phyloP scores from a whole-genome alignment of 2,888 invertebrate genomes.

The Pyralis farinalis region DNA sequence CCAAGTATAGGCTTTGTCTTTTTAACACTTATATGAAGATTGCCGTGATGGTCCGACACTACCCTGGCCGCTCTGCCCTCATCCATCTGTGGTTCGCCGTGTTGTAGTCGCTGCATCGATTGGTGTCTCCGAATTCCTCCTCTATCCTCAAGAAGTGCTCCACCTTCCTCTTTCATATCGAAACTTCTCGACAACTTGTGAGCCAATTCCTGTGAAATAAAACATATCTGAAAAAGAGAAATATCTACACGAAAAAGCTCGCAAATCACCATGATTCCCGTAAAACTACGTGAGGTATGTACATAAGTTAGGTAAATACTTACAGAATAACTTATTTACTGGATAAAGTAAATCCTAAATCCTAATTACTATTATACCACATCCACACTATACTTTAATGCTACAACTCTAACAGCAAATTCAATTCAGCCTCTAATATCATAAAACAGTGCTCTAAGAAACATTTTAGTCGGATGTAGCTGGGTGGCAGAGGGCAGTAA shows the following conservation, averaged over 20 bases:
- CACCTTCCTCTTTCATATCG: conserved; percentile 93
- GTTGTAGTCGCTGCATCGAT: conserved; percentile 88
- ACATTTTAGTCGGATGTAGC: conserved; percentile 62
- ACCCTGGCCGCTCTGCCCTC: conserved; percentile 83
- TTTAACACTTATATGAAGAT: conserved; percentile 93
- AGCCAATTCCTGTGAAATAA: conserved; percentile 87
- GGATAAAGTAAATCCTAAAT: conserved; percentile 25
- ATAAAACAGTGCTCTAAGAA: conserved; percentile 62
- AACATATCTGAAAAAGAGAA: conserved; percentile 13
- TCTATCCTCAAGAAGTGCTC: conserved; percentile 85
- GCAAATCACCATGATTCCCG: not conserved
- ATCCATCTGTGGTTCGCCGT: conserved; percentile 75
- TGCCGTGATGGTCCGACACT: conserved; percentile 92
- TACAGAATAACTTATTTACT: conserved; percentile 15
- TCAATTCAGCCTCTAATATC: conserved; percentile 73
- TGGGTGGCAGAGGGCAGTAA: conserved; percentile 74
- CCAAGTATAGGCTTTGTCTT: conserved; percentile 97
- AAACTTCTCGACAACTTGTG: conserved; percentile 93
- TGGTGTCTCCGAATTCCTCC: conserved; percentile 86
- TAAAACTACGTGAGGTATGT: not conserved
- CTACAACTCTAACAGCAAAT: conserved; percentile 73
- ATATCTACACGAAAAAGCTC: not conserved
- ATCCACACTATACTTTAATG: conserved; percentile 66
- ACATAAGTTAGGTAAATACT: conserved; percentile 9
- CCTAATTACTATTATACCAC: conserved; percentile 64